Percentiles rank a stretch among this genome's conserved stretches.
phyloP scores from a whole-genome alignment of 2,113 vertebrate genomes.

The Hassar affinis region DNA sequence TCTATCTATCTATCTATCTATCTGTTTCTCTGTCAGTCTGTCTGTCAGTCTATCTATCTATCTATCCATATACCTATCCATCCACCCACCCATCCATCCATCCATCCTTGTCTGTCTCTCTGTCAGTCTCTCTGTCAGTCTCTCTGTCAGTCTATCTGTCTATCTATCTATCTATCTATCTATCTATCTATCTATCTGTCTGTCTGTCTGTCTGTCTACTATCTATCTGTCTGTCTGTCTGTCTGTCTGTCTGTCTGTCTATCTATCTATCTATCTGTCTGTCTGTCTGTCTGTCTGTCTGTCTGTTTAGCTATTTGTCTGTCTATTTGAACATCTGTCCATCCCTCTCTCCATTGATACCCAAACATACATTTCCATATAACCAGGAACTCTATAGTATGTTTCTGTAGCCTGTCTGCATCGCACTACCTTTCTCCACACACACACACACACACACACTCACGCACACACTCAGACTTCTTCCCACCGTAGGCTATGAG shows the following conservation, averaged over 20 bases:
- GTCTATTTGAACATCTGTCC: neutral
- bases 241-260: too few species aligned
- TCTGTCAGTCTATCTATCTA: too few species aligned
- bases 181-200: too few species aligned
- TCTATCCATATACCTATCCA: too few species aligned
- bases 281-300: neutral
- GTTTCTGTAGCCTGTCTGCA: neutral
- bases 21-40: too few species aligned
- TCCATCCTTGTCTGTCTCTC: too few species aligned
- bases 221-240: too few species aligned
- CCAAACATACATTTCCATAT: neutral
- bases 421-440: neutral
- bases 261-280: neutral
- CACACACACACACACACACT: neutral
- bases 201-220: too few species aligned
- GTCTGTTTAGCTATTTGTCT: neutral
- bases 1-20: neutral
- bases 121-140: neutral
- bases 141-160: neutral
- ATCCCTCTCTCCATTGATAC: neutral
- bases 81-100: too few species aligned
- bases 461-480: neutral
- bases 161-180: neutral
- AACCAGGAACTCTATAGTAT: neutral
- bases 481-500: constrained; percentile 84